A percentile compares a stretch with the other conserved stretches of the same genome.
Evolutionary conservation across 2,797 vertebrate species (phyloP).

Genomic region (Chaenodraco wilsoni): DNA sequence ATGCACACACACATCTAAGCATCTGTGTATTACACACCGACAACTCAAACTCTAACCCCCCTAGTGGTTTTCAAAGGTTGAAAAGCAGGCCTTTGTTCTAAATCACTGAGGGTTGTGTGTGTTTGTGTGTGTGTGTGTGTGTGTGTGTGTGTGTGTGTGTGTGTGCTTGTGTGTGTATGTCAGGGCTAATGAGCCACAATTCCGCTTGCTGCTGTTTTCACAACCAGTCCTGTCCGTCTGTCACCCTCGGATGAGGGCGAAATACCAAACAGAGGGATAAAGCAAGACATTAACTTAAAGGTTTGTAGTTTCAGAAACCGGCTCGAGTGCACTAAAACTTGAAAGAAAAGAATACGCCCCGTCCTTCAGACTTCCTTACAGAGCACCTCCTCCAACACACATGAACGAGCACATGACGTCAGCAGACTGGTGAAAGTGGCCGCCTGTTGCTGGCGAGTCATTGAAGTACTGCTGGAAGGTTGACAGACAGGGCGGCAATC

Average conservation of each 20-base stretch:
- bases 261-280: not conserved
- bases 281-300: conserved; percentile 1
- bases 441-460: no score
- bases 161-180: conserved; percentile 20
- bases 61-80: conserved; percentile 32
- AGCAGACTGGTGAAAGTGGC: no score
- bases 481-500: no score
- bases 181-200: conserved; percentile 39
- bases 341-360: no score
- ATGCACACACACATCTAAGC: not conserved
- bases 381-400: no score
- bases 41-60: conserved; percentile 16
- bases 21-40: conserved; percentile 17
- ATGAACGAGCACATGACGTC: no score
- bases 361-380: no score
- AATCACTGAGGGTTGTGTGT: conserved; percentile 14
- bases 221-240: conserved; percentile 19
- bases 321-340: no score
- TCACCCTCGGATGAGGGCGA: conserved; percentile 17
- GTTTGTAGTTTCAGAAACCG: no score
- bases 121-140: conserved; percentile 7
- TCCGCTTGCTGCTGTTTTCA: conserved; percentile 13
- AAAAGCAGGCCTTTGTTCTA: conserved; percentile 52
- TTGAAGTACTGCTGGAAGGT: no score
- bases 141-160: conserved; percentile 10